phyloP scores from a whole-genome alignment of 2,797 vertebrate genomes.

The Lerista edwardsae region DNA sequence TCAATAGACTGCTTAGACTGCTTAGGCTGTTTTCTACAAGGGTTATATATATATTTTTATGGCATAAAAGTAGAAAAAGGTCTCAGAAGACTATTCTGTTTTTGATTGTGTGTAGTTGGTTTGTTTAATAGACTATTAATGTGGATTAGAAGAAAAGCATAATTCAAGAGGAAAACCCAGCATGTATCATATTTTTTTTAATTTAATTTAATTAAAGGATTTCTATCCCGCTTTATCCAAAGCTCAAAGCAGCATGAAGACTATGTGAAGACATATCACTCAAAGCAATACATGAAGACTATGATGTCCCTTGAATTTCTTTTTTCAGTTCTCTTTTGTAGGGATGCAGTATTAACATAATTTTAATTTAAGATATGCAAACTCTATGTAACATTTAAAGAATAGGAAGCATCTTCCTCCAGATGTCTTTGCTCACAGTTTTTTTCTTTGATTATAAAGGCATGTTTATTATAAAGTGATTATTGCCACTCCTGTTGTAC shows the following conservation, averaged over 20 bases:
- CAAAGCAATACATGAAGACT: neutral
- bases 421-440: neutral
- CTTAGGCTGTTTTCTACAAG: neutral
- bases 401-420: neutral
- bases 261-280: no score
- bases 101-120: slow-evolving; percentile 35
- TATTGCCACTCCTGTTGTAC: neutral
- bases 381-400: neutral
- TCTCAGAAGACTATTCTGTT: neutral
- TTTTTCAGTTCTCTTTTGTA: neutral
- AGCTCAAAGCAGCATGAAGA: no score
- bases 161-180: neutral
- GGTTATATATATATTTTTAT: neutral
- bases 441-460: neutral
- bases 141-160: slow-evolving; percentile 44
- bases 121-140: slow-evolving; percentile 35
- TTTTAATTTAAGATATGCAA: neutral
- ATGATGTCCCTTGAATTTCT: neutral
- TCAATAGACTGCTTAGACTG: slow-evolving; percentile 12
- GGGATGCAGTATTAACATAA: neutral
- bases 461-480: no score
- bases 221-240: no score
- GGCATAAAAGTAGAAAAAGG: neutral
- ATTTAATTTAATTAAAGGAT: no score
- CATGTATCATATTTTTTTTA: no score